Conservation (phyloP, 1,140 invertebrate genomes). For the Leptopilina clavipes region DNA sequence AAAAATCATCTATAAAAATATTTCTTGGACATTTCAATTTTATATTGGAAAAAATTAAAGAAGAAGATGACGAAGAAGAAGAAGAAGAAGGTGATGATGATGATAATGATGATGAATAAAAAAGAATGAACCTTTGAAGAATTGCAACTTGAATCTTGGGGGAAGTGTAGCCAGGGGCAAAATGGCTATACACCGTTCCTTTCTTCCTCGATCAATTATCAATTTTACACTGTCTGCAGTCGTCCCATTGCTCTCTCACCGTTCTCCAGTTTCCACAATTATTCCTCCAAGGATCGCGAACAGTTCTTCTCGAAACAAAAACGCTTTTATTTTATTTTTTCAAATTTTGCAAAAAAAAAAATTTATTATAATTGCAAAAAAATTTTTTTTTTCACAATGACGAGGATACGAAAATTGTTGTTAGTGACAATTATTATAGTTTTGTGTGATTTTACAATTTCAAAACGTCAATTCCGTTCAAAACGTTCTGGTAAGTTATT, state of each 20-base stretch:
- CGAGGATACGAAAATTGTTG: conserved; percentile 32
- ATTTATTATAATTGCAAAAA: neutral
- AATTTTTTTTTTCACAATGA: conserved; percentile 42
- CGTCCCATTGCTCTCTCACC: conserved; percentile 42
- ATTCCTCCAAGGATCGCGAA: conserved; percentile 18
- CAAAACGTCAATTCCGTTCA: conserved; percentile 41
- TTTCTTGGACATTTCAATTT: neutral
- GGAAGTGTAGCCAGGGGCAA: conserved; percentile 19
- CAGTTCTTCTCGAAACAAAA: neutral
- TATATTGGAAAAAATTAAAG: neutral
- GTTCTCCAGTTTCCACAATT: conserved; percentile 40
- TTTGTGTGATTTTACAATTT: conserved; percentile 44
- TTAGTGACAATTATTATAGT: conserved; percentile 42
- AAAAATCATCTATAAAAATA: neutral
- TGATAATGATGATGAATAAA: too few relatives aligned
- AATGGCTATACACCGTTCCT: conserved; percentile 23
- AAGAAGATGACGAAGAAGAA: too few relatives aligned
- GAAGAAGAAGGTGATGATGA: too few relatives aligned
- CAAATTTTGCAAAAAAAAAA: neutral
- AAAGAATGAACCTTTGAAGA: neutral
- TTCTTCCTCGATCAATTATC: conserved; percentile 44
- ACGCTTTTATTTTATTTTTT: conserved; percentile 14
- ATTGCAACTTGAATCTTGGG: conserved; percentile 4
- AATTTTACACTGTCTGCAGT: conserved; percentile 49
- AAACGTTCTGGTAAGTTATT: conserved; percentile 55